A percentile compares a stretch with the other conserved stretches of the same genome.
phyloP scores from a whole-genome alignment of 2,888 invertebrate species.

The Himalopsyche kuldschensis region DNA sequence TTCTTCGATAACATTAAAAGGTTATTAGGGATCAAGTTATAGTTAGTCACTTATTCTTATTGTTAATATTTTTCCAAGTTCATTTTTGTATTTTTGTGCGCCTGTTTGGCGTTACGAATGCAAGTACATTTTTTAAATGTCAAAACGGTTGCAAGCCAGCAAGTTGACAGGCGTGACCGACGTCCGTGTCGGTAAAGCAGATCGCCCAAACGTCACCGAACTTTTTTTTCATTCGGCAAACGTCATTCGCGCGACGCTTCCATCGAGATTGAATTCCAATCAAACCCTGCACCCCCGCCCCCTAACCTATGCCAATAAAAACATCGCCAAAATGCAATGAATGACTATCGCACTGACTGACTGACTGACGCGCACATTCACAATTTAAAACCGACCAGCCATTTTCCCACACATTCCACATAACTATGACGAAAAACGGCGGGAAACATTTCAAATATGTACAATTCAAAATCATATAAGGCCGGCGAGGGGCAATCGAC shows the following conservation, averaged over 20 bases:
- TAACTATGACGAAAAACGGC: not conserved
- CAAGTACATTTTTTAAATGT: not conserved
- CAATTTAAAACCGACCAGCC: constrained; percentile 29
- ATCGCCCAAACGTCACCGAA: constrained; percentile 15
- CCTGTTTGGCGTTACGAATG: not conserved
- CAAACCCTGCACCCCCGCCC: constrained; percentile 51
- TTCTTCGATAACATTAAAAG: too few species aligned
- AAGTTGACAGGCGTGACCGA: not conserved
- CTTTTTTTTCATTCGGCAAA: constrained; percentile 17
- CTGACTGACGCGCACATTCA: constrained; percentile 31
- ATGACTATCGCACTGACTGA: constrained; percentile 11
- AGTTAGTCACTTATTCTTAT: too few species aligned
- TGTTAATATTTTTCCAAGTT: too few species aligned
- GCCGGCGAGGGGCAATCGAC: not conserved
- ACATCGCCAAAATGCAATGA: constrained; percentile 44
- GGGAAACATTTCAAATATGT: constrained; percentile 19
- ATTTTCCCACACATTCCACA: constrained; percentile 7
- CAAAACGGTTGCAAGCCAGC: not conserved
- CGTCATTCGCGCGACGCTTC: constrained; percentile 41
- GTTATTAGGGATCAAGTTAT: too few species aligned
- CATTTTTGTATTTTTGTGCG: not conserved
- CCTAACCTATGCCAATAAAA: constrained; percentile 60
- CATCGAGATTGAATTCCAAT: constrained; percentile 61
- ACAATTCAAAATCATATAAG: constrained; percentile 19
- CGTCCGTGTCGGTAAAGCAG: constrained; percentile 3